Evolutionary conservation across 2,113 vertebrate genomes (phyloP).

Genomic region (Chunga burmeisteri): DNA sequence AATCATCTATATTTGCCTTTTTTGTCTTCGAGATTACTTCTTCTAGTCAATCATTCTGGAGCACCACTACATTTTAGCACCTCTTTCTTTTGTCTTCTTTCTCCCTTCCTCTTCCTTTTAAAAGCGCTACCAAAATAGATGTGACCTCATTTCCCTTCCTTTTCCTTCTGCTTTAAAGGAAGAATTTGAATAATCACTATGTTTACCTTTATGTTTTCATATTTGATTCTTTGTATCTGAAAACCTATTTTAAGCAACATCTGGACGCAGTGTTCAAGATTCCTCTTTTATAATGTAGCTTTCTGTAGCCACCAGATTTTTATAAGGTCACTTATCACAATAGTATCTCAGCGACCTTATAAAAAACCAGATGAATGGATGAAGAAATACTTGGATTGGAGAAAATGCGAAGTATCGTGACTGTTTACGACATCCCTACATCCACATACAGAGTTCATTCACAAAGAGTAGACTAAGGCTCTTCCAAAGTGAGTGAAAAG

Average conservation of each 20-base stretch:
- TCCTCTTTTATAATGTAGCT: background rate
- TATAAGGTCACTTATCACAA: background rate
- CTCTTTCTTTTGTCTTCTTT: background rate
- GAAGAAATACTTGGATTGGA: background rate
- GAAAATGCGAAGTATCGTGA: background rate
- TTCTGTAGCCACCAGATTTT: background rate
- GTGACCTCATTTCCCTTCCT: background rate
- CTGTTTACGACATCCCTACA: background rate
- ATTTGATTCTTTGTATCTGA: background rate
- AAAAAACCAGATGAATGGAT: background rate
- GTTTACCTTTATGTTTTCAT: background rate
- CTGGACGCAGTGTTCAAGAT: background rate
- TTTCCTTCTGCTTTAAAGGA: background rate
- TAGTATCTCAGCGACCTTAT: background rate
- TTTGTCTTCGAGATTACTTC: constrained; percentile 9
- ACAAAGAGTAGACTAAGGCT: background rate
- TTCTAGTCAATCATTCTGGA: background rate
- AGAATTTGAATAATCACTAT: background rate
- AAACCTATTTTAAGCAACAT: background rate
- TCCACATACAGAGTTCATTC: background rate
- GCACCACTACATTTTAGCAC: background rate
- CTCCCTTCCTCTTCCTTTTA: background rate
- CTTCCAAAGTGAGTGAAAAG: background rate
- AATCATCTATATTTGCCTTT: background rate
- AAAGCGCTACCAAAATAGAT: background rate